These are phyloP conservation scores for Pseudochromis fuscus DNA, from an alignment of 2,797 vertebrate species.

Conservation along the genomic window DNA sequence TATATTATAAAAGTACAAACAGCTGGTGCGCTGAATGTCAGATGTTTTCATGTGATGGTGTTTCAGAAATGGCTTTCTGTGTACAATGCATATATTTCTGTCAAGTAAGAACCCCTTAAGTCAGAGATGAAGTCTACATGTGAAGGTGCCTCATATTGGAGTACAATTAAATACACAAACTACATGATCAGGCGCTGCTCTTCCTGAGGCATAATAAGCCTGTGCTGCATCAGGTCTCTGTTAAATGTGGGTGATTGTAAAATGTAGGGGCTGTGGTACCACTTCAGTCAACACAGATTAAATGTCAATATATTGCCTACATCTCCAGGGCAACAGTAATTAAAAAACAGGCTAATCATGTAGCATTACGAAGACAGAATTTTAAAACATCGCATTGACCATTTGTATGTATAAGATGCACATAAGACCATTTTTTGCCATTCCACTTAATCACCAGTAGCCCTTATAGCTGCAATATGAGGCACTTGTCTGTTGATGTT, in stretches of 20 bases:
- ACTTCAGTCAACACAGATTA: conserved; percentile 22
- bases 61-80: conserved; percentile 43
- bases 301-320: conserved; percentile 10
- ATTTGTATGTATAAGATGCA: conserved; percentile 38
- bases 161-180: conserved; percentile 50
- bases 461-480: conserved; percentile 74
- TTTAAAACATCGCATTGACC: conserved; percentile 44
- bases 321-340: conserved; percentile 17
- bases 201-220: conserved; percentile 49
- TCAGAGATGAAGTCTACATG: conserved; percentile 11
- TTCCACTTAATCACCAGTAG: conserved; percentile 42
- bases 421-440: conserved; percentile 27
- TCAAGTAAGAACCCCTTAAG: conserved; percentile 40
- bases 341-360: conserved; percentile 32
- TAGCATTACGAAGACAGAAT: conserved; percentile 32
- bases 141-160: conserved; percentile 27
- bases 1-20: conserved; percentile 54
- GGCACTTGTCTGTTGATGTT: conserved; percentile 82
- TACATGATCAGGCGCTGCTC: conserved; percentile 27
- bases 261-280: conserved; percentile 15
- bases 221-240: conserved; percentile 29
- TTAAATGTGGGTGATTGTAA: conserved; percentile 6
- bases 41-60: not conserved
- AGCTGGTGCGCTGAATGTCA: conserved; percentile 43
- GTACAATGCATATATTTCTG: conserved; percentile 54